These are phyloP conservation scores for Schizothorax lantsangensis DNA, from an alignment of 2,797 vertebrate genomes.

Conservation along the genomic window DNA sequence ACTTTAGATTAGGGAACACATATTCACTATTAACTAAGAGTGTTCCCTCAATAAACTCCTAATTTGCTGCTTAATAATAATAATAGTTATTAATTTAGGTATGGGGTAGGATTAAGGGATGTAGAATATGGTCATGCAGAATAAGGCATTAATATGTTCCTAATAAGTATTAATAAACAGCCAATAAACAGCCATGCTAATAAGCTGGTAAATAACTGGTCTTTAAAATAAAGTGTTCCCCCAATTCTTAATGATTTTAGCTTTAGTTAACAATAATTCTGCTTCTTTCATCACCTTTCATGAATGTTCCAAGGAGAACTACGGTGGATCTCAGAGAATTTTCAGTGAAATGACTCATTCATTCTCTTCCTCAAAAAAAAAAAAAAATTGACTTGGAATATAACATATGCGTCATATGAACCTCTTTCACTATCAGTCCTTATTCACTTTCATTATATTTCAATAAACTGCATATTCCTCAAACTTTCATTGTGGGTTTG, in stretches of 20 bases:
- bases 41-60: too few relatives aligned
- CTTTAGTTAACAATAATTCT: background rate
- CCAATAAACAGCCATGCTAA: background rate
- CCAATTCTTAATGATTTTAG: background rate
- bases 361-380: background rate
- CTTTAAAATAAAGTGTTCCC: background rate
- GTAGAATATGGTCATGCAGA: background rate
- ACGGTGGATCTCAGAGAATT: background rate
- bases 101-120: background rate
- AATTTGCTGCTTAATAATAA: too few relatives aligned
- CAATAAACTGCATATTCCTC: background rate
- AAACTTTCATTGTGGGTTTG: constrained; percentile 5
- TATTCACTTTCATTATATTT: background rate
- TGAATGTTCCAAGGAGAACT: background rate
- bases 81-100: background rate
- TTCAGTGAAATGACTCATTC: background rate
- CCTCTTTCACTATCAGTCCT: background rate
- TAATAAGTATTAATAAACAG: background rate
- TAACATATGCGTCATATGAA: background rate
- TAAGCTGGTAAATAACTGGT: background rate
- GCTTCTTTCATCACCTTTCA: background rate
- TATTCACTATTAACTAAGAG: too few relatives aligned
- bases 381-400: background rate
- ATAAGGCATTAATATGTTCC: background rate
- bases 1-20: background rate